A percentile compares a stretch with the other conserved stretches of the same genome.
Evolutionary conservation across 2,113 vertebrate genomes (phyloP).

Genomic region (Catagonus wagneri): DNA sequence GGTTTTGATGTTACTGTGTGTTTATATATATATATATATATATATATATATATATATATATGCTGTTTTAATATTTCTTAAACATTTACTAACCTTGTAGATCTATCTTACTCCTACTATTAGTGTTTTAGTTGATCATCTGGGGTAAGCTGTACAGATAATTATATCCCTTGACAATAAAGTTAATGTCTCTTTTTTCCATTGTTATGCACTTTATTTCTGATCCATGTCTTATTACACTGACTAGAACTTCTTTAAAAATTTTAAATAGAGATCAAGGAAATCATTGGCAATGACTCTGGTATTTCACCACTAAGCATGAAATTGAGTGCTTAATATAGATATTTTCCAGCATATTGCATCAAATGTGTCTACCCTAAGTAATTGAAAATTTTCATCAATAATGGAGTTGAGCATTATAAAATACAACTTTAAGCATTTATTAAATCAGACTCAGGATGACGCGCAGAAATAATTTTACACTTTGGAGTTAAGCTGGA

Average conservation of each 20-base stretch:
- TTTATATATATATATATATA: too few relatives aligned
- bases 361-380: constrained; percentile 37
- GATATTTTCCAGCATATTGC: constrained; percentile 37
- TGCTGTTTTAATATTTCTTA: constrained; percentile 52
- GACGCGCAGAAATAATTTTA: not conserved
- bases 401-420: not conserved
- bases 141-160: not conserved
- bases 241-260: constrained; percentile 49
- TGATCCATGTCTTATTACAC: constrained; percentile 27
- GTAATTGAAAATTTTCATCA: constrained; percentile 23
- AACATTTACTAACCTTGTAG: not conserved
- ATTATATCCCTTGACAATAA: constrained; percentile 36
- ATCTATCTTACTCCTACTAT: constrained; percentile 1
- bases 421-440: constrained; percentile 20
- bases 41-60: too few relatives aligned
- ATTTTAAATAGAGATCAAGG: constrained; percentile 35
- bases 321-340: constrained; percentile 24
- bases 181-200: constrained; percentile 8
- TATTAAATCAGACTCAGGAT: not conserved
- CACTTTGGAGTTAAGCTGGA: not conserved
- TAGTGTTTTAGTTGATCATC: not conserved
- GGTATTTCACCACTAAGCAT: constrained; percentile 43
- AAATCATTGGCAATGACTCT: constrained; percentile 20
- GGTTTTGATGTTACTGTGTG: too few relatives aligned
- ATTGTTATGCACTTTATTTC: constrained; percentile 44